Evolutionary conservation across 1,140 invertebrate genomes (phyloP), one percentile per base, ranked within the genome.

Genomic region (Centruroides vittatus): DNA sequence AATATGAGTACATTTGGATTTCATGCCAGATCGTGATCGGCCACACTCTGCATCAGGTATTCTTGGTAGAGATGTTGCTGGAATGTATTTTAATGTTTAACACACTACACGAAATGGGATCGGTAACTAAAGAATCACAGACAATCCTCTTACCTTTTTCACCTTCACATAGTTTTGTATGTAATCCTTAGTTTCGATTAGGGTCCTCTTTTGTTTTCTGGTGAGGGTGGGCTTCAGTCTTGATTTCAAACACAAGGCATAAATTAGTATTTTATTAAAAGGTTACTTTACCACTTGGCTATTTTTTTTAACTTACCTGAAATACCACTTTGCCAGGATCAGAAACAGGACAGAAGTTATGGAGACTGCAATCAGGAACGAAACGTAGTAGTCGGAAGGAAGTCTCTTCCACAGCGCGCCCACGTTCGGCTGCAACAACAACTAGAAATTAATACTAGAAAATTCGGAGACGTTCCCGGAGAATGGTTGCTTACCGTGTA

Each of bases 11-110:
- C 8, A 3, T 41, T 41, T 41, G 41, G 41, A 8, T 41, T 41
- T 41, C 41, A 58, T 58, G 59, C 61, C 13, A 79, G 67, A 67
- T 80, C 78, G 65, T 78, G 76, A 50, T 78, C 78, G 41, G 75
- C 76, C 34, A 80, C 77, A 70, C 77, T 79, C 66, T 80, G 78
- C 60, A 75, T 70, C 55, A 80, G 67, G 64, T 80, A 80, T 55
- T 79, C 77, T 58, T 72, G 69, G 62, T 80, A 80, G 7, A 80
- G 66, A 35, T 69, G 72, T 73, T 78, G 73, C 77, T 78, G 70
- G 9, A 72, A 74, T 58, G 65, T 59, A 68, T 65, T 55, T 41
- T 23, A 62, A 46, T 51, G n/a, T 11, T 57, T 50, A 47, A 49
- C 54, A 49, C 54, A 57, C 12, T 59, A 52, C 35, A 10, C 48